Evolutionary conservation across 1,140 invertebrate genomes (phyloP).

Genomic region (Onthophagus taurus): DNA sequence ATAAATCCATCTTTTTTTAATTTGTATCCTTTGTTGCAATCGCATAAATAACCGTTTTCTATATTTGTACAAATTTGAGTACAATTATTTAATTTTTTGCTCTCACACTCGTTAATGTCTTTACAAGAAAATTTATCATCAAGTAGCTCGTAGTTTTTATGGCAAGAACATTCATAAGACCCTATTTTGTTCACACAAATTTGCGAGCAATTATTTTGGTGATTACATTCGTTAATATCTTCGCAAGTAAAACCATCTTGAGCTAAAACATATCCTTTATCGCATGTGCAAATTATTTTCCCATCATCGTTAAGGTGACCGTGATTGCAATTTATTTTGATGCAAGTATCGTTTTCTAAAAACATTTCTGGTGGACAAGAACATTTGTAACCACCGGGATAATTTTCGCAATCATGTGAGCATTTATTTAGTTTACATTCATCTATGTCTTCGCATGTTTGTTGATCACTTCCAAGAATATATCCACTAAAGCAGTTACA

Average conservation of each 20-base stretch:
- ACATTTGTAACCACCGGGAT: constrained; percentile 47
- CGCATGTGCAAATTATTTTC: constrained; percentile 52
- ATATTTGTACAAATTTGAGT: constrained; percentile 54
- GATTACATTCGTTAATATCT: constrained; percentile 52
- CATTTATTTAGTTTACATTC: constrained; percentile 53
- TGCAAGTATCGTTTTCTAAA: constrained; percentile 53
- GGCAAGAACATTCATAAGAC: constrained; percentile 52
- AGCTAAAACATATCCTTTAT: constrained; percentile 36
- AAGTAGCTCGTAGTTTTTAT: constrained; percentile 42
- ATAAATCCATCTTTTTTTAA: constrained; percentile 37
- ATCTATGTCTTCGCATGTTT: constrained; percentile 59
- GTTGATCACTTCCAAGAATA: constrained; percentile 46
- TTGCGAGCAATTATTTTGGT: constrained; percentile 40
- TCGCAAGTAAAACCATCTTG: constrained; percentile 45
- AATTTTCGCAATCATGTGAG: constrained; percentile 39
- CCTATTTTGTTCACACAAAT: constrained; percentile 40
- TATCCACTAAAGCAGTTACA: constrained; percentile 69
- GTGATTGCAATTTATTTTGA: constrained; percentile 38
- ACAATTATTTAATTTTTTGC: constrained; percentile 41
- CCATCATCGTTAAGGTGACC: constrained; percentile 39
- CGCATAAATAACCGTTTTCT: constrained; percentile 51
- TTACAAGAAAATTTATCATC: constrained; percentile 34
- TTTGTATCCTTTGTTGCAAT: constrained; percentile 44
- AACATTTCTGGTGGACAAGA: constrained; percentile 40
- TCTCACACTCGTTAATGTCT: constrained; percentile 58